phyloP scores from a whole-genome alignment of 2,113 vertebrate genomes.

The Polypterus bichir region DNA sequence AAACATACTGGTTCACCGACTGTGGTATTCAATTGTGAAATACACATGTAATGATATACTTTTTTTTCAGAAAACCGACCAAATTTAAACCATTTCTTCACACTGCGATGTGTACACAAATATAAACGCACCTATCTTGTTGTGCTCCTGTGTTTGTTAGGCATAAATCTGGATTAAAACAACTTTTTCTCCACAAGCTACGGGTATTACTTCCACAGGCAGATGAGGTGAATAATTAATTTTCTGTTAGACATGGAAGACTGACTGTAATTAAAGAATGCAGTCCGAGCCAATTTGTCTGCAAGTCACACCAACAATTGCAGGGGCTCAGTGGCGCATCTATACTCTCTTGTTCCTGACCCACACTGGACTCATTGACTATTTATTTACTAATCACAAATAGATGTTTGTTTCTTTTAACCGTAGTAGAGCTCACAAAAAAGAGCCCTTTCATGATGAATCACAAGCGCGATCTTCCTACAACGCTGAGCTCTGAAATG shows the following conservation, averaged over 20 bases:
- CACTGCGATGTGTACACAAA: no score
- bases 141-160: background rate
- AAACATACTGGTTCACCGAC: no score
- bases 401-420: conserved; percentile 56
- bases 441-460: conserved; percentile 45
- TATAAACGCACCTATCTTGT: no score
- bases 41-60: no score
- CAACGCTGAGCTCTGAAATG: no score
- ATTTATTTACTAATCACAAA: conserved; percentile 71
- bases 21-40: no score
- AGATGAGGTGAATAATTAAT: conserved; percentile 50
- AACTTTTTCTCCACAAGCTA: conserved; percentile 10
- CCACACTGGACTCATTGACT: conserved; percentile 74
- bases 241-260: conserved; percentile 41
- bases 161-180: background rate
- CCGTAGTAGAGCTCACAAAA: conserved; percentile 26
- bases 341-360: conserved; percentile 36
- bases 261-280: conserved; percentile 40
- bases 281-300: conserved; percentile 49
- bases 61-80: no score
- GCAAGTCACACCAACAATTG: conserved; percentile 50
- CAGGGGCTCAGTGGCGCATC: conserved; percentile 30
- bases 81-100: no score
- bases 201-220: conserved; percentile 34
- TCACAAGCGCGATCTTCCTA: no score